A percentile compares a stretch with the other conserved stretches of the same genome.
Conservation (phyloP, 1,140 invertebrate species). For the Tetragnatha versicolor region DNA sequence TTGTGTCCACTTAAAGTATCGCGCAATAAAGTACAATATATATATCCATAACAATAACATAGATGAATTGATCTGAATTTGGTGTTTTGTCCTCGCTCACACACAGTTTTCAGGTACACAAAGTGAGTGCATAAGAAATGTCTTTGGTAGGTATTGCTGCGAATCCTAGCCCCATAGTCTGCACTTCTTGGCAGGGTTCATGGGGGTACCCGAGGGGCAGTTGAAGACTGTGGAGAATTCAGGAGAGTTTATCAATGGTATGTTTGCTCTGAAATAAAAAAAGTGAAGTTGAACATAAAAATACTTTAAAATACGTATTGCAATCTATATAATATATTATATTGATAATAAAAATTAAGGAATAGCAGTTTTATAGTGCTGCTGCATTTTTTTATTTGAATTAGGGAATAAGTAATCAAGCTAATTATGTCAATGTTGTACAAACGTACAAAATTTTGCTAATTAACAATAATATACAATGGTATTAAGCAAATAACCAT, state of each 20-base stretch:
- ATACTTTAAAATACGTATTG: too few species aligned
- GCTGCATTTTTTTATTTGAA: not conserved
- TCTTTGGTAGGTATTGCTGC: not conserved
- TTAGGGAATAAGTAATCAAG: not conserved
- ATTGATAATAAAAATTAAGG: too few species aligned
- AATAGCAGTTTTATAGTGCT: too few species aligned
- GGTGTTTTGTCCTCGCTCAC: not conserved
- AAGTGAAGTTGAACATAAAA: too few species aligned
- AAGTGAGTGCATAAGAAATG: too few species aligned
- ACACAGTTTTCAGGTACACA: constrained; percentile 28
- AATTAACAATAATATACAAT: too few species aligned
- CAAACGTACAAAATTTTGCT: too few species aligned
- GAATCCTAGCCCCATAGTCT: constrained; percentile 78
- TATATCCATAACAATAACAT: not conserved
- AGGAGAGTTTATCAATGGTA: constrained; percentile 86
- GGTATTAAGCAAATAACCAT: too few species aligned
- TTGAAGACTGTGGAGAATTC: constrained; percentile 88
- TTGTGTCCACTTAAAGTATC: not conserved
- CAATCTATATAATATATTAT: too few species aligned
- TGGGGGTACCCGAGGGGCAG: constrained; percentile 79
- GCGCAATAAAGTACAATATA: not conserved
- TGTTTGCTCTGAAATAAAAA: constrained; percentile 72
- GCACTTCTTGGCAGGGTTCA: constrained; percentile 91
- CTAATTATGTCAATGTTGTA: too few species aligned
- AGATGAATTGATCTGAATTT: constrained; percentile 13